phyloP scores from a whole-genome alignment of 2,113 vertebrate genomes.

The Percopsis transmontana region DNA sequence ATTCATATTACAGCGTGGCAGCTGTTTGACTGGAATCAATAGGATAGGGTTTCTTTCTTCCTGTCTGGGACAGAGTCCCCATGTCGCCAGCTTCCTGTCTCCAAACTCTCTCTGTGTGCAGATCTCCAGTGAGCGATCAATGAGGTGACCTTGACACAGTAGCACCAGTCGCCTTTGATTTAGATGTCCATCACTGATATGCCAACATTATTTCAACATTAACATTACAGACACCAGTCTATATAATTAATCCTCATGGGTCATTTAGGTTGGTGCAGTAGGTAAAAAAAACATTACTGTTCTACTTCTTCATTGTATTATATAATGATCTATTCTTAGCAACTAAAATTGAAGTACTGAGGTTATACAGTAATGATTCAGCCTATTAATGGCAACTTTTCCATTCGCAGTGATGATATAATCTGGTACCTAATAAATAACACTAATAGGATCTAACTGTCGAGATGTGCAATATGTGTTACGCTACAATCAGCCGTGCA shows the following conservation, averaged over 20 bases:
- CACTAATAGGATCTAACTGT: too few relatives aligned
- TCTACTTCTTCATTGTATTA: neutral
- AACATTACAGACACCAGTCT: neutral
- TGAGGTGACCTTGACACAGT: neutral
- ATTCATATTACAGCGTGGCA: slow-evolving; percentile 2
- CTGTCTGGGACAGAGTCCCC: neutral
- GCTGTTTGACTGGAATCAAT: neutral
- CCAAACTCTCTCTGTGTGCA: neutral
- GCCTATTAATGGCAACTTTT: too few relatives aligned
- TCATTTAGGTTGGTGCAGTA: neutral
- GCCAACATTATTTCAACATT: neutral
- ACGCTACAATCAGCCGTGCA: too few relatives aligned
- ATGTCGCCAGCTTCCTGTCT: neutral
- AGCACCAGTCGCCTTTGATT: neutral
- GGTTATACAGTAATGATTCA: too few relatives aligned
- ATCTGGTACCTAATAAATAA: too few relatives aligned
- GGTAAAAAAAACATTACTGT: neutral
- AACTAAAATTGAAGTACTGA: too few relatives aligned
- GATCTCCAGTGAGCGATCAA: neutral
- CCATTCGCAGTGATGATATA: too few relatives aligned
- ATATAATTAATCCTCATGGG: neutral
- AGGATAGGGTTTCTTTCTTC: neutral
- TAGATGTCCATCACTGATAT: neutral
- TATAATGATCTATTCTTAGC: neutral
- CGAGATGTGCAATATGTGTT: too few relatives aligned